These are phyloP conservation scores for Rhinolophus ferrumequinum DNA, from an alignment of 2,113 vertebrate genomes.

Conservation along the genomic window DNA sequence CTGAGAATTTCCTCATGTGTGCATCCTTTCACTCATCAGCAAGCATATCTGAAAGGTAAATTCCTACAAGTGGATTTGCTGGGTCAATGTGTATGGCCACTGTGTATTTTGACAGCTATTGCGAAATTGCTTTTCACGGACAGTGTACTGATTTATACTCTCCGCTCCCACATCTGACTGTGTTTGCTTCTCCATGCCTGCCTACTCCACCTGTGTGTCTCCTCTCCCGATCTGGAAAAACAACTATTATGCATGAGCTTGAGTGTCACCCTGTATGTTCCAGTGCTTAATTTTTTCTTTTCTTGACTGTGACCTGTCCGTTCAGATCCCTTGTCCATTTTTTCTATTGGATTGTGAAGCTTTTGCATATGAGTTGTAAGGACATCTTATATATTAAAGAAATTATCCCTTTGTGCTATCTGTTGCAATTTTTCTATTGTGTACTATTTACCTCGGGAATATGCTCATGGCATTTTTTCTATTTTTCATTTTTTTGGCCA, in stretches of 20 bases:
- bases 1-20: not conserved
- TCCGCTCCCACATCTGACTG: not conserved
- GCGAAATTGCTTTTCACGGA: not conserved
- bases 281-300: not conserved
- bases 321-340: not conserved
- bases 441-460: conserved; percentile 11
- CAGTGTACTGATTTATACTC: not conserved
- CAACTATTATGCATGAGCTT: not conserved
- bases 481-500: not conserved
- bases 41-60: not conserved
- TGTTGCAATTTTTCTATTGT: not conserved
- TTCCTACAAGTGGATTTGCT: not conserved
- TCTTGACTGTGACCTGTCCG: not conserved
- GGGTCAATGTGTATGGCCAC: not conserved
- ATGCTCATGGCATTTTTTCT: not conserved
- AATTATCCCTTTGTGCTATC: not conserved
- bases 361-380: not conserved
- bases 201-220: not conserved
- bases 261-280: not conserved
- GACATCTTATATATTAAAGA: not conserved
- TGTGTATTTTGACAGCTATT: conserved; percentile 14
- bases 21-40: not conserved
- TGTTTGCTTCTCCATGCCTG: not conserved
- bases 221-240: not conserved
- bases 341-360: not conserved